phyloP scores from a whole-genome alignment of 2,113 vertebrate species.

The Esox niger region DNA sequence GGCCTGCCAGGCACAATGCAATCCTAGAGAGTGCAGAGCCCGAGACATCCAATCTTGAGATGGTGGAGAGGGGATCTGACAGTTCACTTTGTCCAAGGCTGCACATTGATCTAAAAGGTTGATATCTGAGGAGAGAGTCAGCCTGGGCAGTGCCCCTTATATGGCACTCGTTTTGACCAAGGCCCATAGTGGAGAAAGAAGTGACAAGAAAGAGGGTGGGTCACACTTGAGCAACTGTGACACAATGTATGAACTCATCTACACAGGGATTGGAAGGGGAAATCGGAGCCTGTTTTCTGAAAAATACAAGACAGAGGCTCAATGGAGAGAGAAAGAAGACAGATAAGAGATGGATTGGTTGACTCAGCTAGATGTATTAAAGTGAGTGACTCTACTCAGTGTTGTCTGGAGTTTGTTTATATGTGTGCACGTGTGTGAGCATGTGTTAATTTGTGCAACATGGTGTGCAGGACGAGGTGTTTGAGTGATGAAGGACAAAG shows the following conservation, averaged over 20 bases:
- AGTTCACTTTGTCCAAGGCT: too few species aligned
- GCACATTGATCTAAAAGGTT: too few species aligned
- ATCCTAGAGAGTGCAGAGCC: too few species aligned
- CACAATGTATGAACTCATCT: conserved; percentile 39
- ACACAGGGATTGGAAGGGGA: conserved; percentile 19
- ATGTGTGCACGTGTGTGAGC: conserved; percentile 2
- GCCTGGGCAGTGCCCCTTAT: too few species aligned
- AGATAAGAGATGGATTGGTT: conserved; percentile 26
- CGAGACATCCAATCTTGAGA: too few species aligned
- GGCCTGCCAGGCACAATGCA: too few species aligned
- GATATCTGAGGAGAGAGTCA: too few species aligned
- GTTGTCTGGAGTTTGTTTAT: conserved; percentile 23
- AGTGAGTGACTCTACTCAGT: conserved; percentile 43
- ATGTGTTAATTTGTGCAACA: not conserved
- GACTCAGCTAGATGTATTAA: conserved; percentile 50
- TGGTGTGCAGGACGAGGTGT: not conserved
- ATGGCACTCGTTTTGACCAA: too few species aligned
- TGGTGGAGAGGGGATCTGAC: too few species aligned
- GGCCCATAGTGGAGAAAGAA: not conserved
- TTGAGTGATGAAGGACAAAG: conserved; percentile 1
- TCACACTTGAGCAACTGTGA: not conserved
- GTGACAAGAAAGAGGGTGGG: conserved; percentile 19
- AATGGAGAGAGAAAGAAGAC: conserved; percentile 14
- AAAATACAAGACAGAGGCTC: not conserved
- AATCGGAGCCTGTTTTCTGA: conserved; percentile 33